Percentiles rank a stretch among this genome's conserved stretches.
These are phyloP conservation scores for Rachycentron canadum DNA, from an alignment of 2,797 vertebrate species.

Conservation along the genomic window DNA sequence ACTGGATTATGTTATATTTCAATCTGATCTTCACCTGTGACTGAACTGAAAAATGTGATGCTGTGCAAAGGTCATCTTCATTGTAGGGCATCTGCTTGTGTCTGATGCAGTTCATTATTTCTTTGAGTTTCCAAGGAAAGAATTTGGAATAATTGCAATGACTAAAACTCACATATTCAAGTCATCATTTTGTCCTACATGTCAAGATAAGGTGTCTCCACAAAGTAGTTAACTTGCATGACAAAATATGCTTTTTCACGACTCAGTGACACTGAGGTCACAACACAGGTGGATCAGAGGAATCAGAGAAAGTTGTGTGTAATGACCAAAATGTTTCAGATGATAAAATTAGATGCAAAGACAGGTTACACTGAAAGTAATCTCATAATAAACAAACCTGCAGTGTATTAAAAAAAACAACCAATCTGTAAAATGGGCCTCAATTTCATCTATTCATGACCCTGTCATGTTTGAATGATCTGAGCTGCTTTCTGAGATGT, in stretches of 20 bases:
- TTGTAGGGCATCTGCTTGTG: too few species aligned
- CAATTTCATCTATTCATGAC: constrained; percentile 1
- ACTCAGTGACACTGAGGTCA: neutral
- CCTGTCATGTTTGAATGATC: constrained; percentile 7
- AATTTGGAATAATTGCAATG: neutral
- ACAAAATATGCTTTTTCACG: neutral
- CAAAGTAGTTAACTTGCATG: neutral
- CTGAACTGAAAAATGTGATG: neutral
- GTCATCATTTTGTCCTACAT: neutral
- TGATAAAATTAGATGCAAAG: neutral
- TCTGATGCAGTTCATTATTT: neutral
- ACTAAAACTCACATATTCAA: neutral
- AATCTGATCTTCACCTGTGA: neutral
- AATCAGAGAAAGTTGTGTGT: neutral
- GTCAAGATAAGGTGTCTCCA: neutral
- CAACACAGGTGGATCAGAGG: neutral
- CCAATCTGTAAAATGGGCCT: neutral
- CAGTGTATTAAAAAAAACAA: neutral
- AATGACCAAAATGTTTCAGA: neutral
- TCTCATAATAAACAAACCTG: neutral
- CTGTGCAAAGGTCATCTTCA: neutral
- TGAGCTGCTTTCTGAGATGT: constrained; percentile 30
- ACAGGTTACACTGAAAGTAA: too few species aligned
- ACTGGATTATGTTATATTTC: neutral
- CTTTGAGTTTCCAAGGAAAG: too few species aligned